A percentile compares a stretch with the other conserved stretches of the same genome.
These are phyloP conservation scores for Elachura formosa DNA, from an alignment of 2,113 vertebrate species.

Conservation along the genomic window DNA sequence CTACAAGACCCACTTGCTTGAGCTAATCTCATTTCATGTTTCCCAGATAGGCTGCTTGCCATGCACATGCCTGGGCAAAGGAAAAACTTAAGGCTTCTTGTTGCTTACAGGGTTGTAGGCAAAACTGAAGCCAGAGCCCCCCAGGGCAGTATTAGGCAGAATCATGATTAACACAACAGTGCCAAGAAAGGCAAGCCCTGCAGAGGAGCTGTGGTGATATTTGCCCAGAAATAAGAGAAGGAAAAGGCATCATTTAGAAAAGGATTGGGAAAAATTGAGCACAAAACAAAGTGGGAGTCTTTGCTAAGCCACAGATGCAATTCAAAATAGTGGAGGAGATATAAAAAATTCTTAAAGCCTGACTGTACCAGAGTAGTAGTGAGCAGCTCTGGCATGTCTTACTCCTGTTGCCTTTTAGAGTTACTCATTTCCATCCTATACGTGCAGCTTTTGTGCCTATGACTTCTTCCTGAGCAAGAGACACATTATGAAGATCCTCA, in stretches of 20 bases:
- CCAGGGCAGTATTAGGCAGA: slow-evolving; percentile 15
- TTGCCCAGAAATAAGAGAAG: neutral
- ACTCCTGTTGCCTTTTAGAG: neutral
- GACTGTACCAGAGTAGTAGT: neutral
- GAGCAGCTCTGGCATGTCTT: neutral
- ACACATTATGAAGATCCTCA: neutral
- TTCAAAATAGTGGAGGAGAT: neutral
- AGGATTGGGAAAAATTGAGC: neutral
- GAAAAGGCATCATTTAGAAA: neutral
- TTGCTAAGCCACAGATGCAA: neutral
- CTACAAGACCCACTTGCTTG: neutral
- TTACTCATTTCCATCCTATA: neutral
- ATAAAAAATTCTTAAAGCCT: neutral
- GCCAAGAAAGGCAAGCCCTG: slow-evolving; percentile 3
- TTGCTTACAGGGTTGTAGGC: neutral
- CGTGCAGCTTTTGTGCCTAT: neutral
- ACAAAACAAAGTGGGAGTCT: neutral
- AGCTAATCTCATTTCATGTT: slow-evolving; percentile 25
- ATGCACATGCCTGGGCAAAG: neutral
- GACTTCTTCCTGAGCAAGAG: neutral
- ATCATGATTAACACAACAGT: neutral
- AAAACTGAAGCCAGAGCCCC: slow-evolving; percentile 7
- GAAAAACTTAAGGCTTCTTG: slow-evolving; percentile 15
- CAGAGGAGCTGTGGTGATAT: neutral
- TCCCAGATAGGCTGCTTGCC: slow-evolving; percentile 24